These are phyloP conservation scores for Discoglossus pictus DNA, from an alignment of 2,797 vertebrate species.

Conservation along the genomic window DNA sequence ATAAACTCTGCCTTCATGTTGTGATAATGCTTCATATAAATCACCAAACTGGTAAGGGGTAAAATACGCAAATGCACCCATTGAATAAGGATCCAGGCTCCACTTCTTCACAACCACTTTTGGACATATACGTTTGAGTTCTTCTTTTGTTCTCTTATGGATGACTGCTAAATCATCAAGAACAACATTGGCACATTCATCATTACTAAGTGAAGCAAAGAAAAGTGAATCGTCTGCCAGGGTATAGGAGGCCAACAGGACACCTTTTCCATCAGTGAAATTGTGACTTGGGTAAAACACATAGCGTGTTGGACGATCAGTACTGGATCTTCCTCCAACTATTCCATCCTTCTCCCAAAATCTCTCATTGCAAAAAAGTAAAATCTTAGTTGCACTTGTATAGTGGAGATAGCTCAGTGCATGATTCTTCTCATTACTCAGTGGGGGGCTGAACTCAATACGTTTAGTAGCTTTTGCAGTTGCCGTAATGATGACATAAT, in stretches of 20 bases:
- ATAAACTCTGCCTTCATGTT: slow-evolving; percentile 51
- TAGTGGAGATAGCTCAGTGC: slow-evolving; percentile 61
- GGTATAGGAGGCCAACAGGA: slow-evolving; percentile 64
- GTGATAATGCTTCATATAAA: slow-evolving; percentile 34
- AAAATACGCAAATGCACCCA: slow-evolving; percentile 53
- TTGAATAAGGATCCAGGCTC: slow-evolving; percentile 54
- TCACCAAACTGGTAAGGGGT: slow-evolving; percentile 61
- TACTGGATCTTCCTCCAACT: slow-evolving; percentile 51
- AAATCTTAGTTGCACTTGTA: slow-evolving; percentile 43
- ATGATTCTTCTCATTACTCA: slow-evolving; percentile 44
- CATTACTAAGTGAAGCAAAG: slow-evolving; percentile 47
- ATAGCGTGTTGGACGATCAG: slow-evolving; percentile 59
- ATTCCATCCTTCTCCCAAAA: slow-evolving; percentile 66
- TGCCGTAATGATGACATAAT: slow-evolving; percentile 54
- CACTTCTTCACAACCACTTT: slow-evolving; percentile 52
- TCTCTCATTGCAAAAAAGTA: slow-evolving; percentile 48
- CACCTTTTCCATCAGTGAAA: slow-evolving; percentile 42
- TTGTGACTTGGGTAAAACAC: slow-evolving; percentile 60
- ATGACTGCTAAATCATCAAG: slow-evolving; percentile 56
- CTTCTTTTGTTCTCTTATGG: slow-evolving; percentile 47
- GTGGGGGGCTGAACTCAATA: slow-evolving; percentile 52
- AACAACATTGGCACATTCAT: slow-evolving; percentile 27
- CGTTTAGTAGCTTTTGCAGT: slow-evolving; percentile 57
- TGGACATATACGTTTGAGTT: slow-evolving; percentile 46
- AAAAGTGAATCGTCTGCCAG: slow-evolving; percentile 34